phyloP scores from a whole-genome alignment of 2,888 invertebrate genomes.

The Rhagonycha fulva region DNA sequence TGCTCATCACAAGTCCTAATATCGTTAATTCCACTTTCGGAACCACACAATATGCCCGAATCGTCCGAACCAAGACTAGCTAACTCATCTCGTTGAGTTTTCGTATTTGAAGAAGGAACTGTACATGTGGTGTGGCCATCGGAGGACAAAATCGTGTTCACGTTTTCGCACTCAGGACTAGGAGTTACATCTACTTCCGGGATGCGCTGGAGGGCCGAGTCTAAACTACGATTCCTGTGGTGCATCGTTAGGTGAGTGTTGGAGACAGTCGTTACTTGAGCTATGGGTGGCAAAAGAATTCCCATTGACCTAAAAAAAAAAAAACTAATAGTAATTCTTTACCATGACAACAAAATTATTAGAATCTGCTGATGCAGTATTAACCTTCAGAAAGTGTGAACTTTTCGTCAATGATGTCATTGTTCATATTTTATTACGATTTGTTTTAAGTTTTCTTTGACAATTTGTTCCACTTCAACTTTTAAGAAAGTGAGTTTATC shows the following conservation, averaged over 20 bases:
- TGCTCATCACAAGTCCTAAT: slow-evolving; percentile 59
- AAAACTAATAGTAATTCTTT: neutral
- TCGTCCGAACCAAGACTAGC: slow-evolving; percentile 77
- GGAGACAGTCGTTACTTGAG: slow-evolving; percentile 58
- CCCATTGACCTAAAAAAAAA: slow-evolving; percentile 64
- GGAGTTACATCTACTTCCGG: slow-evolving; percentile 80
- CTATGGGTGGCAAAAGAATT: slow-evolving; percentile 64
- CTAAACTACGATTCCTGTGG: slow-evolving; percentile 87
- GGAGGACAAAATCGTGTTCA: slow-evolving; percentile 36
- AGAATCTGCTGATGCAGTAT: neutral
- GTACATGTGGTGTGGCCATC: slow-evolving; percentile 39
- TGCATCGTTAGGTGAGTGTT: slow-evolving; percentile 65
- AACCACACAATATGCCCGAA: slow-evolving; percentile 60
- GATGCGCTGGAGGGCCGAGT: slow-evolving; percentile 87
- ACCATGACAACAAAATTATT: neutral
- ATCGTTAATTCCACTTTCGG: slow-evolving; percentile 54
- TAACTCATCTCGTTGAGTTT: slow-evolving; percentile 62
- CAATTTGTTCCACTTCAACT: neutral
- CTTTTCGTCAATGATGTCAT: neutral
- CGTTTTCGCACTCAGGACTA: slow-evolving; percentile 65
- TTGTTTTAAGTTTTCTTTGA: neutral
- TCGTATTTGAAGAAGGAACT: slow-evolving; percentile 57
- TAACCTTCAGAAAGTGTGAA: neutral
- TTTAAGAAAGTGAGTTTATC: neutral
- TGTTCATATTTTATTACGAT: neutral